A percentile compares a stretch with the other conserved stretches of the same genome.
phyloP scores from a whole-genome alignment of 2,113 vertebrate species.

The Thermophis baileyi region DNA sequence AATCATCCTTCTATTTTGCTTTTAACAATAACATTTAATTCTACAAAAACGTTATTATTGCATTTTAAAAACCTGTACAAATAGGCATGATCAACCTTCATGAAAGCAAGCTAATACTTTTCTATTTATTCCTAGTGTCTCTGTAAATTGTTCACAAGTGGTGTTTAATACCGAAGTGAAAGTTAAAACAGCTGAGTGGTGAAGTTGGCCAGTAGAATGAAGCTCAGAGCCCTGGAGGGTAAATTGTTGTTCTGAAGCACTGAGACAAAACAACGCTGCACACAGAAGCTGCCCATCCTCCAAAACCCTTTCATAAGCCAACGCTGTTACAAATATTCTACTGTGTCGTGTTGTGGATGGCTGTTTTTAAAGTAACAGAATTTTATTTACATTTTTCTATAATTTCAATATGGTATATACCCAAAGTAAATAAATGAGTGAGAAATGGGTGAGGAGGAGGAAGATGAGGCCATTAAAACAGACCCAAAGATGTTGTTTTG shows the following conservation, averaged over 20 bases:
- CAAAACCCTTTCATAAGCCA: conserved; percentile 59
- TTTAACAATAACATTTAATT: conserved; percentile 72
- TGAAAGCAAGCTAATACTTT: conserved; percentile 73
- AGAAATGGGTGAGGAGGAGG: conserved; percentile 48
- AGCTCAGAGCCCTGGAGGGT: conserved; percentile 67
- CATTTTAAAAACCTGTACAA: conserved; percentile 73
- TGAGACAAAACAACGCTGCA: conserved; percentile 68
- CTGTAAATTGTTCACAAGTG: conserved; percentile 69
- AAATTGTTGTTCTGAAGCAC: conserved; percentile 72
- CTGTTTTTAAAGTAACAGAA: conserved; percentile 49
- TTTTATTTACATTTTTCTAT: conserved; percentile 34
- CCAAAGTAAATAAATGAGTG: conserved; percentile 57
- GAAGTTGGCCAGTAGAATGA: conserved; percentile 64
- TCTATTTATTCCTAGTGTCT: conserved; percentile 75
- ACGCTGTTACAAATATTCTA: conserved; percentile 55
- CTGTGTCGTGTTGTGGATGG: not conserved
- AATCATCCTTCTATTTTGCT: conserved; percentile 71
- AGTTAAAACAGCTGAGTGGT: conserved; percentile 68
- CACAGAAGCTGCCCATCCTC: conserved; percentile 60
- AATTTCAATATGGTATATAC: conserved; percentile 58
- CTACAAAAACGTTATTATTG: conserved; percentile 71
- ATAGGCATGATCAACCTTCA: conserved; percentile 73
- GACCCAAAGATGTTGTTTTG: conserved; percentile 51
- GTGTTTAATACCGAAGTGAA: conserved; percentile 70
- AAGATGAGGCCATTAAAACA: conserved; percentile 58